Evolutionary conservation across 2,797 vertebrate genomes (phyloP).

Genomic region (Pipistrellus nathusii): DNA sequence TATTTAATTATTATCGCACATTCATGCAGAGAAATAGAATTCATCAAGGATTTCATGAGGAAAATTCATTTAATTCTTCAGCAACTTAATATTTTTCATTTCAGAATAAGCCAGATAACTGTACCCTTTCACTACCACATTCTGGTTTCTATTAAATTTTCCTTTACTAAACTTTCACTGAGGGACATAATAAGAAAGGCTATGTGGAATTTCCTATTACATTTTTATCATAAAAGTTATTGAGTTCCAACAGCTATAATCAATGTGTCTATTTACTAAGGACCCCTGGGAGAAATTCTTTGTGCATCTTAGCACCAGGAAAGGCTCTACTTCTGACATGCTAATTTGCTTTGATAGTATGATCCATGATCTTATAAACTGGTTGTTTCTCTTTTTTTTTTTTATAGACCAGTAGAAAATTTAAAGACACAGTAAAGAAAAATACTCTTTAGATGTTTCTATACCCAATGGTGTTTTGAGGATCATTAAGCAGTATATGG

Average conservation of each 20-base stretch:
- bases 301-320: not conserved
- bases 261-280: not conserved
- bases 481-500: not conserved
- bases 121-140: not conserved
- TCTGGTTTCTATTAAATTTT: slow-evolving; percentile 25
- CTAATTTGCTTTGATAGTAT: slow-evolving; percentile 52
- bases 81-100: slow-evolving; percentile 9
- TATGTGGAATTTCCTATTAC: not conserved
- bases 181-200: not conserved
- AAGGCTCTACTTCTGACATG: not conserved
- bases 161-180: not conserved
- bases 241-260: not conserved
- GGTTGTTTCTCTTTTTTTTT: not conserved
- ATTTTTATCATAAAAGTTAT: slow-evolving; percentile 24
- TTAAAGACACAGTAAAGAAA: slow-evolving; percentile 45
- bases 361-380: slow-evolving; percentile 8
- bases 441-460: not conserved
- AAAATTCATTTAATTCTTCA: slow-evolving; percentile 32
- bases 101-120: not conserved
- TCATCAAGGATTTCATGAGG: not conserved
- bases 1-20: slow-evolving; percentile 46
- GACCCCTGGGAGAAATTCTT: not conserved
- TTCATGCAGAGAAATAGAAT: not conserved
- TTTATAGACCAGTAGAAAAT: not conserved
- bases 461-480: not conserved